Base-by-base conservation (phyloP, 2,797 vertebrate genomes). In the Eptatretus atami region DNA sequence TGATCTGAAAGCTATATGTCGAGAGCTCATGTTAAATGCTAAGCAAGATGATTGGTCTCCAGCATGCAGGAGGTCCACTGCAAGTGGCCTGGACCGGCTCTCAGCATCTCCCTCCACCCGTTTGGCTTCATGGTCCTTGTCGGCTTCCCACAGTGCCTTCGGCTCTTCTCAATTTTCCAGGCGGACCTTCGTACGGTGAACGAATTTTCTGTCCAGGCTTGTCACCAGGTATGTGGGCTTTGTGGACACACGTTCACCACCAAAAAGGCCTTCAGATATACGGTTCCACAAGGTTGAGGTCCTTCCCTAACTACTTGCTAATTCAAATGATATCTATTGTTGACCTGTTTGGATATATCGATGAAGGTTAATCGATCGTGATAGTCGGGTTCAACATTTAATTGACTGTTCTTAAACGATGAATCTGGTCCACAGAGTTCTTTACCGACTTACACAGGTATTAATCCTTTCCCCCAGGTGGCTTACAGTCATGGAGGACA, bases 401-500 rank as follows among this genome's bases (percentile, higher is more conserved):
- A 19, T 19, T 19, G 19, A 19, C 19, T 19, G 19, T 19, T 19
- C 19, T 19, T 19, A 19, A 44, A 44, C 31, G 31, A 44, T 44
- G 19, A 19, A 19, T 44, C 31, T 44, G 31, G 31, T 67, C 15
- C 70, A 63, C 5, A 54, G 12, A 44, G 54, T 68, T 12, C 12
- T 11, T 64, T 60, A 63, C 2, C 53, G 64, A 6, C 6, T 52
- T 52, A 25, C 63, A 63, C 9, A 63, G 9, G 31, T 53, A 12
- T 15, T 12, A 13, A 53, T 15, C 19, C 63, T 52, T 53, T 64
- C 53, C 54, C 64, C 53, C 66, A 98, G 90, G 90, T 86, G 66
- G 71, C 74, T 31, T 95, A 93, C 67, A 94, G 90, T 71, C 77
- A 85, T 0, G 79, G 85, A 53, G 90, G 90, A 53, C 87, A 95